Conservation (phyloP, 1,140 invertebrate genomes). For the Lutraria rhynchaena region DNA sequence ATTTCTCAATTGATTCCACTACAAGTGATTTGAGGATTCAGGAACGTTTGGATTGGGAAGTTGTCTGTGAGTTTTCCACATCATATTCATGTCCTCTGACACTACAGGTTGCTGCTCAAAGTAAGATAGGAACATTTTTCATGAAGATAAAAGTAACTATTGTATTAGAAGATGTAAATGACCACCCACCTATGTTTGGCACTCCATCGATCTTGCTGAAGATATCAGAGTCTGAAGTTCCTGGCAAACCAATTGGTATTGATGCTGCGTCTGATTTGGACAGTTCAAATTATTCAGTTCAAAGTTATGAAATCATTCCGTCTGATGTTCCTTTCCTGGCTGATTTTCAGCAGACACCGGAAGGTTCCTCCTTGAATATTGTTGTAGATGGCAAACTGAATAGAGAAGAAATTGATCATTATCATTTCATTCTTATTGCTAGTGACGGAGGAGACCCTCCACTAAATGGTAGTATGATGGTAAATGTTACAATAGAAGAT, state of each 20-base stretch:
- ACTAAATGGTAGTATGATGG: slow-evolving; percentile 90
- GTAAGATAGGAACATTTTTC: slow-evolving; percentile 57
- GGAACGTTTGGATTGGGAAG: slow-evolving; percentile 62
- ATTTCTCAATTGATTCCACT: slow-evolving; percentile 62
- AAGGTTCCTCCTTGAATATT: slow-evolving; percentile 82
- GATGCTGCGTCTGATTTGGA: slow-evolving; percentile 88
- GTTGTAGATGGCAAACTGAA: slow-evolving; percentile 90
- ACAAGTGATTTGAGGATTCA: slow-evolving; percentile 62
- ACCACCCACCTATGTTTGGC: slow-evolving; percentile 85
- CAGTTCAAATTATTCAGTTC: slow-evolving; percentile 89
- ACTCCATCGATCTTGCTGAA: slow-evolving; percentile 83
- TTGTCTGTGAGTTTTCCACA: slow-evolving; percentile 62
- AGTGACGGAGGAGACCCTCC: slow-evolving; percentile 88
- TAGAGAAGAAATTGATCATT: slow-evolving; percentile 91
- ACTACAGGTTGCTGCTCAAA: slow-evolving; percentile 63
- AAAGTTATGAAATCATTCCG: slow-evolving; percentile 84
- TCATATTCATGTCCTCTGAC: slow-evolving; percentile 52
- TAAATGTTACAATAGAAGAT: slow-evolving; percentile 68
- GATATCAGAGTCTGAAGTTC: slow-evolving; percentile 65
- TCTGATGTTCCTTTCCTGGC: slow-evolving; percentile 87
- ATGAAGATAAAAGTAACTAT: slow-evolving; percentile 86
- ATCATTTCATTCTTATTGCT: slow-evolving; percentile 92
- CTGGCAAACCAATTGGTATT: slow-evolving; percentile 53
- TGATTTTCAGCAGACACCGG: slow-evolving; percentile 86
- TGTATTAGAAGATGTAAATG: slow-evolving; percentile 95